Conservation (phyloP, 2,888 invertebrate genomes). For the Nebria brevicollis region DNA sequence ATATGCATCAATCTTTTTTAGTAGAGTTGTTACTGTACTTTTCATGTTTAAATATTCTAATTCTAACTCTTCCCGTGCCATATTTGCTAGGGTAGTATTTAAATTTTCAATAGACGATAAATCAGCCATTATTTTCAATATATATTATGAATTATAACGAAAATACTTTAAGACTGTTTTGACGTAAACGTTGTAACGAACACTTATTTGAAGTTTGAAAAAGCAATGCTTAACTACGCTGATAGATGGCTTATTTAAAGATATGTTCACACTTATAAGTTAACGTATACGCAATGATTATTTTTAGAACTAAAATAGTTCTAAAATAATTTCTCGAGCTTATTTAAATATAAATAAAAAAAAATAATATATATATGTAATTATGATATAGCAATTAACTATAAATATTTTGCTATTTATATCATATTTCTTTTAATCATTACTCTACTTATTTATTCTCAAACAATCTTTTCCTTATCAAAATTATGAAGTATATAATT, state of each 20-base stretch:
- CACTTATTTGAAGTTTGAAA: neutral
- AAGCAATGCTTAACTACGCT: neutral
- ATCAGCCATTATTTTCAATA: neutral
- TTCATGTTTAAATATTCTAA: constrained; percentile 24
- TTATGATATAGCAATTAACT: neutral
- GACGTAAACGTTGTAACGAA: too few species aligned
- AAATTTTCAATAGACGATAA: constrained; percentile 14
- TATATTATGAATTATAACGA: neutral
- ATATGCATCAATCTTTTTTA: constrained; percentile 27
- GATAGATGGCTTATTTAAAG: neutral
- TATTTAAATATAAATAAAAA: neutral
- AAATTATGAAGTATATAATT: neutral
- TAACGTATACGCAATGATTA: neutral
- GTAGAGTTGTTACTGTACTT: constrained; percentile 4
- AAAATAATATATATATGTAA: neutral
- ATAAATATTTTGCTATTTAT: neutral
- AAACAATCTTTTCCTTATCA: constrained; percentile 1
- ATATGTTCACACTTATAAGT: neutral
- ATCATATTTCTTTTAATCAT: neutral
- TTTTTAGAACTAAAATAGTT: neutral
- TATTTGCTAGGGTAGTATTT: constrained; percentile 22
- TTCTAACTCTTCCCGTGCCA: constrained; percentile 25
- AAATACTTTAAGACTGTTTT: too few species aligned
- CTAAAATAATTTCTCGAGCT: neutral
- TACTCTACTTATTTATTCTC: neutral